Evolutionary conservation across 2,888 invertebrate genomes (phyloP).

Genomic region (Parnassius apollo): DNA sequence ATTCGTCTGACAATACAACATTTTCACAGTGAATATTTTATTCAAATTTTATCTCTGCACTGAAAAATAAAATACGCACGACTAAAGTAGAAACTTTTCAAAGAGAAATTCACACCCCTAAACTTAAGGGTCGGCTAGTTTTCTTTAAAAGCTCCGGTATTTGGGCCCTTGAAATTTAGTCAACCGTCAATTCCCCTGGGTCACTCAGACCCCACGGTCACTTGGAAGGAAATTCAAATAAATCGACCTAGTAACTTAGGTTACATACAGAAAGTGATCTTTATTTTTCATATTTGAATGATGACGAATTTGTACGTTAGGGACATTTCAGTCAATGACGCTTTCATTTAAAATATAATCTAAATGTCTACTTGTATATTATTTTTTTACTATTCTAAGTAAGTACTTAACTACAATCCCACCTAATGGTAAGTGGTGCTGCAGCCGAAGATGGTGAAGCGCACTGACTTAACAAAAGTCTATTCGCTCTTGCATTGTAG

Average conservation of each 20-base stretch:
- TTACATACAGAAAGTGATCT: constrained; percentile 19
- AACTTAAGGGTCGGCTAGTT: constrained; percentile 62
- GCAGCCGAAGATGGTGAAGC: too few species aligned
- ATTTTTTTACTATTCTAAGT: too few species aligned
- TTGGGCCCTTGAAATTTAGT: constrained; percentile 71
- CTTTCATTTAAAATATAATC: too few species aligned
- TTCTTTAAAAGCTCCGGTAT: constrained; percentile 71
- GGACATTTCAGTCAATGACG: too few species aligned
- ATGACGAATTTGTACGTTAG: too few species aligned
- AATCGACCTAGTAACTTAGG: constrained; percentile 43
- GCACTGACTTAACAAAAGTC: too few species aligned
- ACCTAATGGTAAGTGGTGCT: too few species aligned
- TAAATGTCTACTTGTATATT: not conserved
- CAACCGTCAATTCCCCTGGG: constrained; percentile 69
- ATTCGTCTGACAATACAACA: constrained; percentile 9
- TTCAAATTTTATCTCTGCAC: constrained; percentile 3
- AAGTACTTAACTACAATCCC: too few species aligned
- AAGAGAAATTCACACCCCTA: constrained; percentile 67
- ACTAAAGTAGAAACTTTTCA: constrained; percentile 41
- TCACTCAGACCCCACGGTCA: constrained; percentile 56
- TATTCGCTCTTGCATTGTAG: too few species aligned
- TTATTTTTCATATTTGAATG: constrained; percentile 1
- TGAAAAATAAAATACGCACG: constrained; percentile 16
- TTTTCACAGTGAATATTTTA: not conserved
- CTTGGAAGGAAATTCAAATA: constrained; percentile 60